phyloP scores from a whole-genome alignment of 1,140 invertebrate genomes.

The Zaprionus camerounensis region DNA sequence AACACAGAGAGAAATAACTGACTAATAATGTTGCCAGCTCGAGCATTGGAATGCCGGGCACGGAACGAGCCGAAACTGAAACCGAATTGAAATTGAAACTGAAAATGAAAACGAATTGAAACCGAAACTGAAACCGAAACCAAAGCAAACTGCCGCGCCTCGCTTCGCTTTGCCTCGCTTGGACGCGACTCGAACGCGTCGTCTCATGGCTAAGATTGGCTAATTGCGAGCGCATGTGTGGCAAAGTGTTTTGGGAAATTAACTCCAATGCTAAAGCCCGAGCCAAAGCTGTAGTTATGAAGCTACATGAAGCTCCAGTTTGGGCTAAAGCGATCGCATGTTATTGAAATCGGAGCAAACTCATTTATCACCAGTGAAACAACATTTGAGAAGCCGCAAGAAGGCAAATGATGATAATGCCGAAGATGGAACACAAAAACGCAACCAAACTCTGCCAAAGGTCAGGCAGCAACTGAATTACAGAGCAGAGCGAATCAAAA shows the following conservation, averaged over 20 bases:
- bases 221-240: slow-evolving; percentile 70
- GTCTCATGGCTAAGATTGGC: slow-evolving; percentile 75
- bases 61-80: slow-evolving; percentile 45
- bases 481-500: no score
- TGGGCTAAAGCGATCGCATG: slow-evolving; percentile 42
- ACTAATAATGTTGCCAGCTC: slow-evolving; percentile 28
- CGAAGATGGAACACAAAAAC: slow-evolving; percentile 42
- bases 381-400: slow-evolving; percentile 25
- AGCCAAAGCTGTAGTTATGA: not conserved
- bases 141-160: not conserved
- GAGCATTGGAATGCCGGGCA: slow-evolving; percentile 61
- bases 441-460: slow-evolving; percentile 19
- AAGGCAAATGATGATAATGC: slow-evolving; percentile 18
- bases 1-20: slow-evolving; percentile 2
- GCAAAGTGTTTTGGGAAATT: slow-evolving; percentile 56
- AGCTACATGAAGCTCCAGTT: not conserved
- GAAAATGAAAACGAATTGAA: slow-evolving; percentile 17
- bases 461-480: slow-evolving; percentile 1
- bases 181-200: not conserved
- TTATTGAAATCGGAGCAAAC: slow-evolving; percentile 72
- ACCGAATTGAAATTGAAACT: slow-evolving; percentile 22
- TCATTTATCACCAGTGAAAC: slow-evolving; percentile 66
- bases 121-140: slow-evolving; percentile 36
- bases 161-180: not conserved
- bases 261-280: slow-evolving; percentile 63